A percentile compares a stretch with the other conserved stretches of the same genome.
Evolutionary conservation across 2,888 invertebrate species (phyloP).

Genomic region (Leucophora obtusa): DNA sequence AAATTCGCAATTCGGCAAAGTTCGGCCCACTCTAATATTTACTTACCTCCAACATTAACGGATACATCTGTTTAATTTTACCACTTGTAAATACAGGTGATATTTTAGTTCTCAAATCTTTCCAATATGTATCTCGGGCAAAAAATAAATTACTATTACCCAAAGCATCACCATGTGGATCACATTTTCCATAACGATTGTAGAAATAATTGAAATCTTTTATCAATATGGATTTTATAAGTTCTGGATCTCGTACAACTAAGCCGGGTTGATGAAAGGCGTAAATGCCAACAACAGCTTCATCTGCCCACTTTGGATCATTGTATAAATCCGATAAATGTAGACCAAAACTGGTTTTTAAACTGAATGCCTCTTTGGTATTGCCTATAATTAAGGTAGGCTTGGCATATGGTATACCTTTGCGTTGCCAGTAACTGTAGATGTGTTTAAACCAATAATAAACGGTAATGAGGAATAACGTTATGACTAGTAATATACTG

Average conservation of each 20-base stretch:
- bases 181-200: conserved; percentile 70
- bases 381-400: conserved; percentile 79
- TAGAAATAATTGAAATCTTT: conserved; percentile 79
- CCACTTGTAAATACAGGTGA: conserved; percentile 79
- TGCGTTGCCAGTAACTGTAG: conserved; percentile 75
- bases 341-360: conserved; percentile 72
- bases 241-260: conserved; percentile 78
- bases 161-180: conserved; percentile 75
- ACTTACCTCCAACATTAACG: conserved; percentile 73
- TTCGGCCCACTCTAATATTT: too few relatives aligned
- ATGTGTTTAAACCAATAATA: conserved; percentile 76
- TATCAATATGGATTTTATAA: conserved; percentile 78
- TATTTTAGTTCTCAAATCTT: conserved; percentile 76
- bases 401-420: conserved; percentile 75
- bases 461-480: conserved; percentile 62
- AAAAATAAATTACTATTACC: conserved; percentile 78
- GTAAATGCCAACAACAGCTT: conserved; percentile 76
- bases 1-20: too few relatives aligned
- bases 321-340: conserved; percentile 76
- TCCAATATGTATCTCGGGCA: conserved; percentile 78
- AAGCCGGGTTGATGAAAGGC: conserved; percentile 78
- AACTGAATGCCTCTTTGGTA: conserved; percentile 72
- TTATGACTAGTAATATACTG: conserved; percentile 67
- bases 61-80: conserved; percentile 77
- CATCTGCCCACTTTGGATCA: conserved; percentile 68